Conservation (phyloP, 2,888 invertebrate species). For the Lydus trimaculatus region DNA sequence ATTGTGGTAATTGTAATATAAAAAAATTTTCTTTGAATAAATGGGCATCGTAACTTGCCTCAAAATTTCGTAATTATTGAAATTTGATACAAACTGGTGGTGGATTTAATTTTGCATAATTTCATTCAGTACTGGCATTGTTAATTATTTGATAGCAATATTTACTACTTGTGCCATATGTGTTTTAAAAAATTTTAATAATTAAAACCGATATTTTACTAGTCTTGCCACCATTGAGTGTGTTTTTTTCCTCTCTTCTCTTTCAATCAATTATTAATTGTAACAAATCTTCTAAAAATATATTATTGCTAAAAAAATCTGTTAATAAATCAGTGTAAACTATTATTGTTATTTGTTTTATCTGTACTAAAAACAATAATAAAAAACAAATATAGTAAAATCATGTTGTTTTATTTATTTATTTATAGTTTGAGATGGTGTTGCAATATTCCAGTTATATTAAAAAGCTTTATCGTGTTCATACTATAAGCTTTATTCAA, state of each 20-base stretch:
- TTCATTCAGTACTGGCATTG: not conserved
- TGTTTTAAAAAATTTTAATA: not conserved
- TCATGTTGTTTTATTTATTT: not conserved
- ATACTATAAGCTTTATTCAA: not conserved
- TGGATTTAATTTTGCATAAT: constrained; percentile 1
- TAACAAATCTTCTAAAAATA: not conserved
- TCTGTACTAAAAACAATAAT: not conserved
- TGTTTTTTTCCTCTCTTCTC: not conserved
- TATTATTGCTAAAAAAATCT: not conserved
- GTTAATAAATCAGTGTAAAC: constrained; percentile 1
- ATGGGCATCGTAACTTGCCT: constrained; percentile 15
- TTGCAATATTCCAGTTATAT: not conserved
- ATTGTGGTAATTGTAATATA: constrained; percentile 24
- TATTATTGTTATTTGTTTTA: constrained; percentile 4
- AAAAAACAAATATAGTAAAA: not conserved
- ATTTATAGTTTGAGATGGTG: too few species aligned
- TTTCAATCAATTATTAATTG: not conserved
- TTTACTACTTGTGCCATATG: not conserved
- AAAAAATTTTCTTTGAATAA: constrained; percentile 13
- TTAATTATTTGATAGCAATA: not conserved
- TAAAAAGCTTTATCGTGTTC: not conserved
- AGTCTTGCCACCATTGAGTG: constrained; percentile 4
- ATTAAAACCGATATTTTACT: not conserved
- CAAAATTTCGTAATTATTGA: not conserved
- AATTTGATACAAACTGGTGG: constrained; percentile 3